Evolutionary conservation across 2,113 vertebrate genomes (phyloP).

Genomic region (Piprites chloris): DNA sequence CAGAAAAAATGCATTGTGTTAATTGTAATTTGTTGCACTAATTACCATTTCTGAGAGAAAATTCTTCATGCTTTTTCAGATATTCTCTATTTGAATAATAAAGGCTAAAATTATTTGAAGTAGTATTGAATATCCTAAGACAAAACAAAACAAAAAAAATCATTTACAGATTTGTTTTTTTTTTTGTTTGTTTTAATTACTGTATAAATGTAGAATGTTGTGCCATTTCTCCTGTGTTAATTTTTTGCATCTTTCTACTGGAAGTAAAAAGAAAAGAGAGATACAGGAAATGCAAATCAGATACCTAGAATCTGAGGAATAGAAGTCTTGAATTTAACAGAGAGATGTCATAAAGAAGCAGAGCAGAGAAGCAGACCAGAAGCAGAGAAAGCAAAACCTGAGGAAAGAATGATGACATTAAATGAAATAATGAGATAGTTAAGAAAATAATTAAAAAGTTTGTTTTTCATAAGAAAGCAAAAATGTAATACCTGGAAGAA

Average conservation of each 20-base stretch:
- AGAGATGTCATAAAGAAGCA: background rate
- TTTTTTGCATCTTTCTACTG: background rate
- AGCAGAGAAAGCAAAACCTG: background rate
- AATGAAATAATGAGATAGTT: background rate
- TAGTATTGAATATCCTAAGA: background rate
- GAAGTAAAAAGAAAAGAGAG: background rate
- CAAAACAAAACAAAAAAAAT: background rate
- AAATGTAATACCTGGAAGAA: background rate
- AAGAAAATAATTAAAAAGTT: background rate
- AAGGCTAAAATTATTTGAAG: background rate
- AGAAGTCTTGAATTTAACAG: background rate
- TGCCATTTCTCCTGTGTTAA: background rate
- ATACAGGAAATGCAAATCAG: background rate
- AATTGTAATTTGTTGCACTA: background rate
- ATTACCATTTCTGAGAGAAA: background rate
- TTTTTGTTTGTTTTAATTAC: background rate
- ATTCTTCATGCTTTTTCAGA: background rate
- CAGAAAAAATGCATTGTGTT: background rate
- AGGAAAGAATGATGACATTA: background rate
- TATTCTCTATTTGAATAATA: background rate
- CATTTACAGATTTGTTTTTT: background rate
- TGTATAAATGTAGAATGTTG: background rate
- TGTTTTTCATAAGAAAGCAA: background rate
- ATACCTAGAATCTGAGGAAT: background rate
- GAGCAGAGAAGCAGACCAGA: background rate